Evolutionary conservation across 2,797 vertebrate genomes (phyloP).

Genomic region (Neosalanx taihuensis): DNA sequence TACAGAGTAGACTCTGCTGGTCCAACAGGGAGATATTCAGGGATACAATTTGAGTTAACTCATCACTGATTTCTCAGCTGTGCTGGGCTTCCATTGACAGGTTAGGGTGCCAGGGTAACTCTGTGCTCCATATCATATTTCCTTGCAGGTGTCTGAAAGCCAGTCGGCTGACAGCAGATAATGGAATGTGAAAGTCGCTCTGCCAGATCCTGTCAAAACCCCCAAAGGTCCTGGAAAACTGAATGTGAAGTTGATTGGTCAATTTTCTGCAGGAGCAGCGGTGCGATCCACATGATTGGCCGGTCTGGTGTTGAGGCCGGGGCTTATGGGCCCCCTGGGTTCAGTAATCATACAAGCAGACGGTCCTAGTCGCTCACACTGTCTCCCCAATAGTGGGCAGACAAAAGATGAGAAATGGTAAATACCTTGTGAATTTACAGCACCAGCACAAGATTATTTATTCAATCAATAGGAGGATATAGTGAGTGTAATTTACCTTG

Average conservation of each 20-base stretch:
- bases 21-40: neutral
- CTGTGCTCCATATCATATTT: slow-evolving; percentile 32
- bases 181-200: slow-evolving; percentile 51
- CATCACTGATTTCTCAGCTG: neutral
- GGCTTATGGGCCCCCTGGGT: neutral
- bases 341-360: neutral
- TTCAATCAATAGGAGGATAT: neutral
- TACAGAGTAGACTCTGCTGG: neutral
- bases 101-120: neutral
- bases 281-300: slow-evolving; percentile 28
- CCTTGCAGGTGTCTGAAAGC: slow-evolving; percentile 38
- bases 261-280: slow-evolving; percentile 41
- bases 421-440: slow-evolving; percentile 1
- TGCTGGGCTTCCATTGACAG: neutral
- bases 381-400: slow-evolving; percentile 10
- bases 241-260: slow-evolving; percentile 45
- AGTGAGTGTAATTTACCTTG: neutral
- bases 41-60: neutral
- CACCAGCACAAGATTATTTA: slow-evolving; percentile 2
- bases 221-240: slow-evolving; percentile 43
- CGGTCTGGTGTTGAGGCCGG: neutral
- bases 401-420: slow-evolving; percentile 7
- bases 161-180: slow-evolving; percentile 42
- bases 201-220: slow-evolving; percentile 39
- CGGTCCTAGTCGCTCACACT: neutral